phyloP scores from a whole-genome alignment of 2,113 vertebrate species.

The Numida meleagris region DNA sequence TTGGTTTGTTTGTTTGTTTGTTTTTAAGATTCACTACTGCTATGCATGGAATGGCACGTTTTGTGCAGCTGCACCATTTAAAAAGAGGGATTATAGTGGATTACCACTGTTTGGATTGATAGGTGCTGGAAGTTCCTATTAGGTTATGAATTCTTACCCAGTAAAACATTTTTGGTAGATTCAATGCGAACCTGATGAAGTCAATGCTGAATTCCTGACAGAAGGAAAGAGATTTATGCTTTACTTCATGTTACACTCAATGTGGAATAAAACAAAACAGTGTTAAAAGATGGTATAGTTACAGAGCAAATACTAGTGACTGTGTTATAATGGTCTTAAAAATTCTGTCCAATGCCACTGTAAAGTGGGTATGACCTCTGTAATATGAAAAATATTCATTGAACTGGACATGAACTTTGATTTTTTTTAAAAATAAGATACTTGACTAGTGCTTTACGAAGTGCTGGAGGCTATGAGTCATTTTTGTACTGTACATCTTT shows the following conservation, averaged over 20 bases:
- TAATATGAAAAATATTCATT: not conserved
- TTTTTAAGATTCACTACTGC: not conserved
- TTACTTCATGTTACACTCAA: not conserved
- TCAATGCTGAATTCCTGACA: not conserved
- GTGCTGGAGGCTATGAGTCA: not conserved
- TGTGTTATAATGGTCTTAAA: constrained; percentile 11
- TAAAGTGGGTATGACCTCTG: not conserved
- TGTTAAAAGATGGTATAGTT: not conserved
- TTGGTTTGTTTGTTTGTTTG: too few relatives aligned
- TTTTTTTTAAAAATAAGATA: not conserved
- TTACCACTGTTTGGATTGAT: not conserved
- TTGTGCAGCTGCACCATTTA: not conserved
- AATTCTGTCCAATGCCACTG: not conserved
- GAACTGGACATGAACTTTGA: not conserved
- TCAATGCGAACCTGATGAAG: not conserved
- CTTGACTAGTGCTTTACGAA: constrained; percentile 4
- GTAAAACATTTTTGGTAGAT: not conserved
- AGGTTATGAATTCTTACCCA: not conserved
- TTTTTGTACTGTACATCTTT: constrained; percentile 46
- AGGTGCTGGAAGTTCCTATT: not conserved
- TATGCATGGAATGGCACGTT: not conserved
- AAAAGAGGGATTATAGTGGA: not conserved
- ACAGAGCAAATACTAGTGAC: not conserved
- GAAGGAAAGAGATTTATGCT: not conserved
- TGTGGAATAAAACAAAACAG: not conserved